Percentiles rank a stretch among this genome's conserved stretches.
Evolutionary conservation across 2,888 invertebrate species (phyloP).

Genomic region (Agrilus cyanescens): DNA sequence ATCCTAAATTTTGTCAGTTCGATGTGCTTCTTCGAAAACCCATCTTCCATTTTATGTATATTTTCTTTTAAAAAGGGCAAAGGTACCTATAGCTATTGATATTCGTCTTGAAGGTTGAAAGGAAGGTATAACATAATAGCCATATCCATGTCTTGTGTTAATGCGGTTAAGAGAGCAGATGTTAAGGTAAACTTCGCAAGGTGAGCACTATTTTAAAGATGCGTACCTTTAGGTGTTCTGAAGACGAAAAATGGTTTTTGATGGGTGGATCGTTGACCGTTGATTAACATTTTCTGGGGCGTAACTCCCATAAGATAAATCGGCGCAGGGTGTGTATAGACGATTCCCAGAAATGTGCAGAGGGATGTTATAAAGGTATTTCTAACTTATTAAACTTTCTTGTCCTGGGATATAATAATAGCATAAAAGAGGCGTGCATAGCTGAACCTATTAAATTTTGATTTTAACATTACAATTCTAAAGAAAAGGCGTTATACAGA

Average conservation of each 20-base stretch:
- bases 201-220: constrained; percentile 9
- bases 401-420: too few relatives aligned
- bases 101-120: constrained; percentile 3
- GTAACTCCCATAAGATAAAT: constrained; percentile 2
- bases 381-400: too few relatives aligned
- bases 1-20: too few relatives aligned
- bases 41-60: constrained; percentile 2
- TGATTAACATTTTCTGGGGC: constrained; percentile 7
- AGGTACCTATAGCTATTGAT: constrained; percentile 3
- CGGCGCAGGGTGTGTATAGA: too few relatives aligned
- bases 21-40: neutral
- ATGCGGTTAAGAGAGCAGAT: constrained; percentile 13
- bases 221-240: constrained; percentile 1
- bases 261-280: constrained; percentile 7
- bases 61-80: neutral
- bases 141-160: constrained; percentile 12
- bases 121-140: constrained; percentile 8
- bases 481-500: too few relatives aligned
- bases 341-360: too few relatives aligned
- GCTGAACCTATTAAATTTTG: too few relatives aligned
- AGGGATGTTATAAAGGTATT: too few relatives aligned
- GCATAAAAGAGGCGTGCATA: too few relatives aligned
- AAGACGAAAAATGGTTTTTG: constrained; percentile 8
- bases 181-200: constrained; percentile 7
- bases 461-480: too few relatives aligned